These are phyloP conservation scores for Drosophila neoperkinsi DNA, from an alignment of 2,888 invertebrate genomes.

Conservation along the genomic window DNA sequence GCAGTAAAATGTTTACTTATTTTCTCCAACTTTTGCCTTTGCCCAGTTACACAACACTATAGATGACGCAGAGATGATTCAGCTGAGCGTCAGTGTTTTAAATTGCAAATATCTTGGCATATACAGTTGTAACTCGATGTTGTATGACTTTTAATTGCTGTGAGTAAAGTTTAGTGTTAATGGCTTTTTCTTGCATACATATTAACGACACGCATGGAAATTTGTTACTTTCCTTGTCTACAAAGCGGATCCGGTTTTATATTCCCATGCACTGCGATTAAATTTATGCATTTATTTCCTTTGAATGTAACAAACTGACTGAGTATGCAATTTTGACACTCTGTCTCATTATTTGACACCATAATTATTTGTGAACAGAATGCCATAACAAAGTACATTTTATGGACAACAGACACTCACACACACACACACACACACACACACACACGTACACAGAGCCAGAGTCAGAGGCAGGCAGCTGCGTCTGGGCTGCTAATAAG, in stretches of 20 bases:
- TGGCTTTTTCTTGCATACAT: not conserved
- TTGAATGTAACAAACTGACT: slow-evolving; percentile 65
- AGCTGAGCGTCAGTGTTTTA: slow-evolving; percentile 47
- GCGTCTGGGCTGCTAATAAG: slow-evolving; percentile 73
- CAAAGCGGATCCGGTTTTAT: slow-evolving; percentile 31
- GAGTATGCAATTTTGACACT: slow-evolving; percentile 80
- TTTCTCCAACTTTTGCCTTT: slow-evolving; percentile 28
- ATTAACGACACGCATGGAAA: slow-evolving; percentile 11
- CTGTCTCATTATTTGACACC: slow-evolving; percentile 79
- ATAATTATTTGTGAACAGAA: slow-evolving; percentile 64
- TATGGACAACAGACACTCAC: slow-evolving; percentile 13
- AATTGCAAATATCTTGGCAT: slow-evolving; percentile 52
- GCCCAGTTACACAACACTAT: not conserved
- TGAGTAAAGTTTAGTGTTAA: slow-evolving; percentile 29
- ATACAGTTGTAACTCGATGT: slow-evolving; percentile 30
- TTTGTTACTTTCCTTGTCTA: slow-evolving; percentile 23
- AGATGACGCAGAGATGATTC: slow-evolving; percentile 9
- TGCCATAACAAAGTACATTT: slow-evolving; percentile 49
- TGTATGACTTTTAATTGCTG: slow-evolving; percentile 28
- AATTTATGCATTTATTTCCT: slow-evolving; percentile 71
- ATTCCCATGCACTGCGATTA: slow-evolving; percentile 59
- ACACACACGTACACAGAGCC: not conserved
- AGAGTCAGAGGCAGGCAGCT: not conserved
- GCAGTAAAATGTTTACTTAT: slow-evolving; percentile 46
- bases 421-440: not conserved